A percentile compares a stretch with the other conserved stretches of the same genome.
Evolutionary conservation across 1,140 invertebrate genomes (phyloP).

Genomic region (Luehdorfia chinensis): DNA sequence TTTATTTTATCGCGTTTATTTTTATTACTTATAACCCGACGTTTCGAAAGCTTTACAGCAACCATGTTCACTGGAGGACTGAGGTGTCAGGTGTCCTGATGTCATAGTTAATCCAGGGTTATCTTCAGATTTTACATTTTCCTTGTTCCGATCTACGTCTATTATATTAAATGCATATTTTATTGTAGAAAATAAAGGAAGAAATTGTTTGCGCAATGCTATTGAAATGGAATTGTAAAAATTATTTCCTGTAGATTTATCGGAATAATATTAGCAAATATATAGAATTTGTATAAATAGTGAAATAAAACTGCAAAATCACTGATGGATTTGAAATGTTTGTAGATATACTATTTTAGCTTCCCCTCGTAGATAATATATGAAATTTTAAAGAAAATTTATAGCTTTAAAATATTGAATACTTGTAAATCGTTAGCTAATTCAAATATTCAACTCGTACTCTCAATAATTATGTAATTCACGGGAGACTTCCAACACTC

Average conservation of each 20-base stretch:
- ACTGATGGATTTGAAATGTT: slow-evolving; percentile 51
- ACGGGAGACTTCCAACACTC: not conserved
- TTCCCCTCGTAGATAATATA: slow-evolving; percentile 17
- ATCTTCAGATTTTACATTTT: no score
- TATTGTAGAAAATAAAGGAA: no score
- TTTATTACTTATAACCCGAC: no score
- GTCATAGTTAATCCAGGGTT: no score
- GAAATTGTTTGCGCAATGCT: no score
- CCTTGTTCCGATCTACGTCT: no score
- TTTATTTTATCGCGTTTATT: no score
- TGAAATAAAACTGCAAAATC: slow-evolving; percentile 43
- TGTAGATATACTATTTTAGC: slow-evolving; percentile 25
- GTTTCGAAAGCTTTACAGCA: no score
- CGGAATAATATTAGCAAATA: slow-evolving; percentile 30
- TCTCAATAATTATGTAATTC: slow-evolving; percentile 1
- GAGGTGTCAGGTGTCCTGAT: no score
- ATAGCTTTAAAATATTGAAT: slow-evolving; percentile 17
- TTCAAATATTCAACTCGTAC: slow-evolving; percentile 8
- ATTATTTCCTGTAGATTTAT: slow-evolving; percentile 26
- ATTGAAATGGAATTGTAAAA: not conserved
- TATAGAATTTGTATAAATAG: slow-evolving; percentile 29
- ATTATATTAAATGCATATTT: no score
- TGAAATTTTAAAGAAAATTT: slow-evolving; percentile 6
- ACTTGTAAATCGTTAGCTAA: slow-evolving; percentile 9
- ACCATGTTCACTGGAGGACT: no score